Evolutionary conservation across 2,113 vertebrate species (phyloP).

Genomic region (Zosterops hypoxanthus): DNA sequence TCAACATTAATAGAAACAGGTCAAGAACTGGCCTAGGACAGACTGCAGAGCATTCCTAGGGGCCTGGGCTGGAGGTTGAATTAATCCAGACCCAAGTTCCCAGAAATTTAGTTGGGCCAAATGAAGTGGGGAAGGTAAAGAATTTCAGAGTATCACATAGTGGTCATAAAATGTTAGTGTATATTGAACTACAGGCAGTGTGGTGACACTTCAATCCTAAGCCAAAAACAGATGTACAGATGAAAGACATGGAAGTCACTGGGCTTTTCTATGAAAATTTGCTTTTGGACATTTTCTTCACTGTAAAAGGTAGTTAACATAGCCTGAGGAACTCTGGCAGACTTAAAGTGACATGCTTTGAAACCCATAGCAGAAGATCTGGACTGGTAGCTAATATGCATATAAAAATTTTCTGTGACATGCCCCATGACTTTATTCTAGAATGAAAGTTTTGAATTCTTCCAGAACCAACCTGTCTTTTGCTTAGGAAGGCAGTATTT

Average conservation of each 20-base stretch:
- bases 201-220: neutral
- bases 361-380: neutral
- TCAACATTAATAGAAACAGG: neutral
- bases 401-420: neutral
- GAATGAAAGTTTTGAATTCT: neutral
- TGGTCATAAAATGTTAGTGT: neutral
- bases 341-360: neutral
- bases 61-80: neutral
- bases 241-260: neutral
- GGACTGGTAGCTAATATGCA: neutral
- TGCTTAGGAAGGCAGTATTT: neutral
- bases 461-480: neutral
- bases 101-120: neutral
- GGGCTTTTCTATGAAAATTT: neutral
- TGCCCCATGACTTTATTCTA: neutral
- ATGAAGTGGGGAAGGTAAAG: neutral
- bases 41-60: neutral
- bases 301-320: accelerated
- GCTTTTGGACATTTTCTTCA: neutral
- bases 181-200: neutral
- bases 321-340: neutral
- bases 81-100: neutral
- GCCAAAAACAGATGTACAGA: neutral
- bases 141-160: neutral
- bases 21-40: neutral